phyloP scores from a whole-genome alignment of 2,113 vertebrate species.

The Lipophrys pholis region DNA sequence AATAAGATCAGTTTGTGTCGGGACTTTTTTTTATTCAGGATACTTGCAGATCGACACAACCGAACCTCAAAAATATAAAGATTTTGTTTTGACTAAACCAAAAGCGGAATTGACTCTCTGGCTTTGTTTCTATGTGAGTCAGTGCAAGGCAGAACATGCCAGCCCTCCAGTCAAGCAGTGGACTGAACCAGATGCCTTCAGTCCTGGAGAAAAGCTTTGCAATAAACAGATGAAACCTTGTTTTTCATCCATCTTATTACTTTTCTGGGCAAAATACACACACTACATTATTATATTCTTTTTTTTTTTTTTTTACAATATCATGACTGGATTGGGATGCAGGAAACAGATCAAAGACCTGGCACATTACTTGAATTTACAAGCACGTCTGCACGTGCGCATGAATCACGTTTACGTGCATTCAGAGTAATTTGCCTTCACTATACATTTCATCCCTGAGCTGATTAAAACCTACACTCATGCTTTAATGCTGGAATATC shows the following conservation, averaged over 20 bases:
- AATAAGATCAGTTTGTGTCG: not conserved
- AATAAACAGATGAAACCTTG: conserved; percentile 12
- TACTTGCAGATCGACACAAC: not conserved
- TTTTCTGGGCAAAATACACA: conserved; percentile 25
- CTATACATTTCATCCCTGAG: conserved; percentile 33
- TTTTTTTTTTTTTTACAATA: conserved; percentile 21
- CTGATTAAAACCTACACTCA: conserved; percentile 40
- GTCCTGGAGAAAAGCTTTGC: not conserved
- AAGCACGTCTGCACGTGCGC: conserved; percentile 40
- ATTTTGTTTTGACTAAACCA: not conserved
- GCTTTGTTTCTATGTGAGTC: too few relatives aligned
- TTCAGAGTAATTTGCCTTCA: conserved; percentile 33
- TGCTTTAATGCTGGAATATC: conserved; percentile 33
- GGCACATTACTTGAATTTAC: conserved; percentile 40
- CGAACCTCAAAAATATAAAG: not conserved
- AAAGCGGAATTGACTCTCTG: too few relatives aligned
- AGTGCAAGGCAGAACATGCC: not conserved
- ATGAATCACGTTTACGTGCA: conserved; percentile 35
- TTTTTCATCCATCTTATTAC: conserved; percentile 26
- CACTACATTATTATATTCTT: not conserved
- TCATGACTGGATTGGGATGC: conserved; percentile 13
- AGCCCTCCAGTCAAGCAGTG: not conserved
- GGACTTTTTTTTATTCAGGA: not conserved
- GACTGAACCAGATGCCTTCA: not conserved
- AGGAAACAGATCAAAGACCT: conserved; percentile 48